Conservation (phyloP, 2,888 invertebrate genomes). For the Melieria crassipennis region DNA sequence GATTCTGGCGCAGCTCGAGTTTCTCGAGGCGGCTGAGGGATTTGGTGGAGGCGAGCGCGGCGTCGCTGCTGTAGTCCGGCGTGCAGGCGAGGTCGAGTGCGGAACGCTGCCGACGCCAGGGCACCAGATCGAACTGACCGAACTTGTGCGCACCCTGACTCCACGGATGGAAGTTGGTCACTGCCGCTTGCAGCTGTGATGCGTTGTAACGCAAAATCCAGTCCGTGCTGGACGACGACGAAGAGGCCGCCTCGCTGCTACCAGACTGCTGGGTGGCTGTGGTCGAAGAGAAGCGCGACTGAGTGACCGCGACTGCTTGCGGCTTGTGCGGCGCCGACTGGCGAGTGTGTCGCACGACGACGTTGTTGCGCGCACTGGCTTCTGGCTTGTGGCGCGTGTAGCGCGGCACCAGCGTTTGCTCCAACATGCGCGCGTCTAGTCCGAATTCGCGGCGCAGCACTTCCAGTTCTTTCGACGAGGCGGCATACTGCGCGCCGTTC, state of each 20-base stretch:
- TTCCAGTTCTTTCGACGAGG: constrained; percentile 56
- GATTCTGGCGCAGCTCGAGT: constrained; percentile 60
- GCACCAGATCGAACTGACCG: constrained; percentile 63
- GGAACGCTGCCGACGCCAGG: constrained; percentile 60
- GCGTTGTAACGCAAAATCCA: constrained; percentile 62
- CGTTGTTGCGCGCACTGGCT: constrained; percentile 56
- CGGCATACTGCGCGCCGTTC: constrained; percentile 60
- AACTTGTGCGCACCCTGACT: constrained; percentile 53
- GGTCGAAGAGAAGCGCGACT: background rate
- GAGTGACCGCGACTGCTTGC: background rate
- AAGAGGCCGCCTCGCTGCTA: background rate
- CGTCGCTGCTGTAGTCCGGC: constrained; percentile 52
- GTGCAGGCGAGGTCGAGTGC: constrained; percentile 53
- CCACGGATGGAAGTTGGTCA: constrained; percentile 64
- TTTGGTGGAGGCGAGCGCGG: constrained; percentile 40
- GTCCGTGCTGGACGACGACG: constrained; percentile 44
- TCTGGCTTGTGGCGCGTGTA: constrained; percentile 52
- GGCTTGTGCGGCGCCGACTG: background rate
- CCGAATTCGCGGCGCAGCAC: constrained; percentile 56
- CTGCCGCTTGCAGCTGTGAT: constrained; percentile 40
- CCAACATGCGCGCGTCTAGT: constrained; percentile 56
- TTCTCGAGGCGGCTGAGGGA: constrained; percentile 56
- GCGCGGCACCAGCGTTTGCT: constrained; percentile 56
- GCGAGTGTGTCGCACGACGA: constrained; percentile 40
- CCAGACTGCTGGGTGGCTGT: constrained; percentile 1